Evolutionary conservation across 1,140 invertebrate genomes (phyloP).

Genomic region (Dermatophagoides farinae): DNA sequence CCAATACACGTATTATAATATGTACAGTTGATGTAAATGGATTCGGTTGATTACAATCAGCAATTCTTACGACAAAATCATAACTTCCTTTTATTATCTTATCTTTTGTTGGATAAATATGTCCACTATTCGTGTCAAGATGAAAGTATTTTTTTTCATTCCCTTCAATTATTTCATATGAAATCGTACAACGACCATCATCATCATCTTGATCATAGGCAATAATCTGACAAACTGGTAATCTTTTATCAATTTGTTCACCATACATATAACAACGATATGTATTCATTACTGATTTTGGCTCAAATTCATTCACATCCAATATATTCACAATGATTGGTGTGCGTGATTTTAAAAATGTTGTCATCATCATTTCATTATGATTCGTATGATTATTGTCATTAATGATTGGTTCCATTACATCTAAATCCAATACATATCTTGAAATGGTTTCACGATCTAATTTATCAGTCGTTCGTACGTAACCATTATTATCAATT

Average conservation of each 20-base stretch:
- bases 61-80: conserved; percentile 39
- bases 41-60: conserved; percentile 39
- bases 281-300: conserved; percentile 52
- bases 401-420: conserved; percentile 3
- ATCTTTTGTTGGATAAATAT: not conserved
- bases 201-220: conserved; percentile 63
- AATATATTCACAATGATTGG: conserved; percentile 52
- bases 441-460: conserved; percentile 50
- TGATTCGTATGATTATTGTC: not conserved
- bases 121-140: conserved; percentile 57
- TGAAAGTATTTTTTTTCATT: conserved; percentile 49
- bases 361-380: not conserved
- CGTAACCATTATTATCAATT: conserved; percentile 30
- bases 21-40: conserved; percentile 29
- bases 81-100: not conserved
- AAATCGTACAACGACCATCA: conserved; percentile 34
- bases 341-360: not conserved
- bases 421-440: conserved; percentile 23
- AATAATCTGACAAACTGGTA: conserved; percentile 39
- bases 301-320: conserved; percentile 52
- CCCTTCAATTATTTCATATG: conserved; percentile 17
- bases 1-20: conserved; percentile 31
- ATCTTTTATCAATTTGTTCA: not conserved
- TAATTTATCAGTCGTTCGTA: conserved; percentile 46
- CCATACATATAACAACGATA: conserved; percentile 42